Conservation (phyloP, 2,113 vertebrate species). For the Vulpes lagopus region DNA sequence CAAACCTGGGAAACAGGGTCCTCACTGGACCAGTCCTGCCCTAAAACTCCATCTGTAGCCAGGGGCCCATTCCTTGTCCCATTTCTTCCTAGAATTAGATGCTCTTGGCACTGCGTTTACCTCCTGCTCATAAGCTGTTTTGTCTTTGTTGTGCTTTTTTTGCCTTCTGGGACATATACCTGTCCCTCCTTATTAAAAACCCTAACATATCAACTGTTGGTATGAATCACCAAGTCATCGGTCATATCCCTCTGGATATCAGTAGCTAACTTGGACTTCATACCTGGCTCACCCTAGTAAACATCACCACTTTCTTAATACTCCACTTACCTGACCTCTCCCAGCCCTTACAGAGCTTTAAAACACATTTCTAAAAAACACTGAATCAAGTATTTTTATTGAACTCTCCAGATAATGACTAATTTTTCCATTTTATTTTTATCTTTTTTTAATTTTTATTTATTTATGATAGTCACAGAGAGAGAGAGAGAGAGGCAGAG, state of each 20-base stretch:
- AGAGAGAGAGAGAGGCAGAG: too few species aligned
- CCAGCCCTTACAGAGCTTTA: neutral
- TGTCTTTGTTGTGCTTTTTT: neutral
- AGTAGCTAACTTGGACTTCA: neutral
- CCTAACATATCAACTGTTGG: neutral
- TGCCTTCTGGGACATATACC: neutral
- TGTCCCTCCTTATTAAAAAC: neutral
- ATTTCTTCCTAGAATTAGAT: neutral
- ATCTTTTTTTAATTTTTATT: too few species aligned
- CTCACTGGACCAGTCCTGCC: neutral
- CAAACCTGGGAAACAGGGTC: too few species aligned
- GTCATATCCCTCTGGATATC: neutral
- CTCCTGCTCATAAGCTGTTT: neutral
- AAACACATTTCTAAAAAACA: neutral
- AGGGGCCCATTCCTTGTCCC: rapidly evolving
- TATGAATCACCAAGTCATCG: neutral
- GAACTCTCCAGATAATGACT: neutral
- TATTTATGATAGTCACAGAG: too few species aligned
- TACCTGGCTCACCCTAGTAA: neutral
- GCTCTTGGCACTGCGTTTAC: neutral
- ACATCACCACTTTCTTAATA: neutral
- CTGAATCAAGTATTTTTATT: neutral
- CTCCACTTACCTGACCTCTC: neutral
- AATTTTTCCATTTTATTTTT: neutral
- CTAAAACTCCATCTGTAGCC: neutral